Evolutionary conservation across 2,888 invertebrate species (phyloP).

Genomic region (Heliconius ethilla): DNA sequence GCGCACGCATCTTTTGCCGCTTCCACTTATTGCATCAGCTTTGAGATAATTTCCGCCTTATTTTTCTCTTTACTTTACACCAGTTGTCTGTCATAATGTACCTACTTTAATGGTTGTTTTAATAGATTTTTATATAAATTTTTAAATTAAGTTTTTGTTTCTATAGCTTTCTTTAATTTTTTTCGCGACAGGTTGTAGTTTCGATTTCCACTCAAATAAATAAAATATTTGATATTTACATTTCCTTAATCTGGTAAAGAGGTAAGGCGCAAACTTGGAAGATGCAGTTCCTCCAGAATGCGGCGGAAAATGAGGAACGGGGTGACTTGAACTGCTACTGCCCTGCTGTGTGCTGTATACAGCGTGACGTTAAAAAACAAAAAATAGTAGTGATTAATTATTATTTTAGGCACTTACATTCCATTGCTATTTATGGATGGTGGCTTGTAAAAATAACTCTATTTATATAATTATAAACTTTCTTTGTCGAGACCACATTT

Average conservation of each 20-base stretch:
- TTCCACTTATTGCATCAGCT: constrained; percentile 42
- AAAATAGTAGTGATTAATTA: no score
- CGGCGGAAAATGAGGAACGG: no score
- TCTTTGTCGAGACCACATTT: neutral
- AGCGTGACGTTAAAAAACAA: no score
- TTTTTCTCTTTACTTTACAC: constrained; percentile 38
- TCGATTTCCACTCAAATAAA: no score
- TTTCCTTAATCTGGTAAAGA: no score
- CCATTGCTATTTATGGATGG: neutral
- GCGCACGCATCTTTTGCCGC: constrained; percentile 41
- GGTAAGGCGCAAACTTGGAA: no score
- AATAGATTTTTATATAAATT: neutral
- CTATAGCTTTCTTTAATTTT: neutral
- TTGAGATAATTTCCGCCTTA: constrained; percentile 43
- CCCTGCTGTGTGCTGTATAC: no score
- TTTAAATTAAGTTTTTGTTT: neutral
- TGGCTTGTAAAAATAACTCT: neutral
- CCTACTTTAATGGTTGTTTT: constrained; percentile 1
- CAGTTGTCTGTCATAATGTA: constrained; percentile 29
- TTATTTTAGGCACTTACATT: no score
- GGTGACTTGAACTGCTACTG: no score
- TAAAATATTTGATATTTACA: no score
- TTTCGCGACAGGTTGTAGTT: no score
- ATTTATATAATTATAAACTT: neutral
- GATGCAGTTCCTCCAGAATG: no score